Percentiles rank a stretch among this genome's conserved stretches.
Evolutionary conservation across 2,888 invertebrate species (phyloP).

Genomic region (Oscheius myriophilus): DNA sequence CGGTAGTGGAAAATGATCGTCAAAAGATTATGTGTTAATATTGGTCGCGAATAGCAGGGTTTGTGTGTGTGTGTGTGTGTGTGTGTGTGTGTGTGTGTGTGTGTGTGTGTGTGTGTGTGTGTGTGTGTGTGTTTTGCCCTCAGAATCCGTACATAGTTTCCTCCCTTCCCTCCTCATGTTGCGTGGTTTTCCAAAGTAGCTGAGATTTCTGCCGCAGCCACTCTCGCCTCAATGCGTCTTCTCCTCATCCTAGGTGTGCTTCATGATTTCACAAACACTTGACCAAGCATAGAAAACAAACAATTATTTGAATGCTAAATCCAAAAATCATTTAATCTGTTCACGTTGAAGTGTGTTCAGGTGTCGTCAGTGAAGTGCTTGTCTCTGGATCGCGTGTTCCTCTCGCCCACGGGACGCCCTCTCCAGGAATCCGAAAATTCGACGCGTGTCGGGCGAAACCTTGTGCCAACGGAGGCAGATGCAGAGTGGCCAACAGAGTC

Average conservation of each 20-base stretch:
- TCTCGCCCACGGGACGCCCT: constrained; percentile 42
- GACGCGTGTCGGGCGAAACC: constrained; percentile 39
- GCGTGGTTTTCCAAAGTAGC: too few species aligned
- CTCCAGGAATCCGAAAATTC: constrained; percentile 32
- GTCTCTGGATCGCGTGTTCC: constrained; percentile 50
- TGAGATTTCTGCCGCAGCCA: neutral
- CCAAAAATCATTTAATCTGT: neutral
- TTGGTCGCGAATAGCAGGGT: too few species aligned
- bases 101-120: too few species aligned
- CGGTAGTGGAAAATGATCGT: too few species aligned
- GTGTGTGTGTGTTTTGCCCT: too few species aligned
- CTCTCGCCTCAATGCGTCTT: constrained; percentile 9
- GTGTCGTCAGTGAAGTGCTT: constrained; percentile 54
- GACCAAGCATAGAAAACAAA: constrained; percentile 2
- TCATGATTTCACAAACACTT: too few species aligned
- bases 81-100: too few species aligned
- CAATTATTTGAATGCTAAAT: neutral
- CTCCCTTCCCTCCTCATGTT: too few species aligned
- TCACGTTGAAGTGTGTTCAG: constrained; percentile 19
- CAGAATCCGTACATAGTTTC: too few species aligned
- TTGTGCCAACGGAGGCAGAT: constrained; percentile 55
- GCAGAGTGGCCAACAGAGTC: constrained; percentile 49
- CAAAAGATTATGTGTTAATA: too few species aligned
- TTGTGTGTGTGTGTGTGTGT: too few species aligned
- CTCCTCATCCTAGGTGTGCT: neutral